phyloP scores from a whole-genome alignment of 2,797 vertebrate species.

The Acipenser ruthenus region DNA sequence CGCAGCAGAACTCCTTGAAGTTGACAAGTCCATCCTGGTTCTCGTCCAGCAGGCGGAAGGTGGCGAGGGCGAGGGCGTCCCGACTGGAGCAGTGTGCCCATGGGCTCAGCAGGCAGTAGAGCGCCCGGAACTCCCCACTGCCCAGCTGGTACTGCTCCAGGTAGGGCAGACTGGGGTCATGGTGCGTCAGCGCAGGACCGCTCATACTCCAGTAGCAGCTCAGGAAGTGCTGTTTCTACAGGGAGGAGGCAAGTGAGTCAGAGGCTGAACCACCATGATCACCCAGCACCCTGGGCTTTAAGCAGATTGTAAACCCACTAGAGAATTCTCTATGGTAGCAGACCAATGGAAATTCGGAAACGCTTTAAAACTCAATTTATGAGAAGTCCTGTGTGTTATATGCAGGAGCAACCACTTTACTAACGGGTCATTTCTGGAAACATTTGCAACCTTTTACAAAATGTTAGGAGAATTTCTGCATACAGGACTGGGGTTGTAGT shows the following conservation, averaged over 20 bases:
- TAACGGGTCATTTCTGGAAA: too few relatives aligned
- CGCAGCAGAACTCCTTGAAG: constrained; percentile 85
- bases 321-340: too few relatives aligned
- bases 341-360: too few relatives aligned
- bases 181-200: constrained; percentile 72
- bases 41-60: constrained; percentile 81
- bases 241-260: constrained; percentile 20
- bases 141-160: constrained; percentile 91
- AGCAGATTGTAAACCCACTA: too few relatives aligned
- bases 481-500: too few relatives aligned
- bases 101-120: constrained; percentile 81
- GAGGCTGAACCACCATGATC: too few relatives aligned
- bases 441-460: too few relatives aligned
- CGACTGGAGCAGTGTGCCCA: constrained; percentile 74
- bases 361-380: too few relatives aligned
- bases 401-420: too few relatives aligned
- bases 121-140: constrained; percentile 80
- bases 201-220: constrained; percentile 83
- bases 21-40: constrained; percentile 81
- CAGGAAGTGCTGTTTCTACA: constrained; percentile 88
- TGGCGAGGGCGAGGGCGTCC: constrained; percentile 79
- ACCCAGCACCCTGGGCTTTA: too few relatives aligned
- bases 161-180: constrained; percentile 88
- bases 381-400: too few relatives aligned
- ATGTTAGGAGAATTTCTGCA: too few relatives aligned